phyloP scores from a whole-genome alignment of 2,888 invertebrate species.

The Petrophora chlorosata region DNA sequence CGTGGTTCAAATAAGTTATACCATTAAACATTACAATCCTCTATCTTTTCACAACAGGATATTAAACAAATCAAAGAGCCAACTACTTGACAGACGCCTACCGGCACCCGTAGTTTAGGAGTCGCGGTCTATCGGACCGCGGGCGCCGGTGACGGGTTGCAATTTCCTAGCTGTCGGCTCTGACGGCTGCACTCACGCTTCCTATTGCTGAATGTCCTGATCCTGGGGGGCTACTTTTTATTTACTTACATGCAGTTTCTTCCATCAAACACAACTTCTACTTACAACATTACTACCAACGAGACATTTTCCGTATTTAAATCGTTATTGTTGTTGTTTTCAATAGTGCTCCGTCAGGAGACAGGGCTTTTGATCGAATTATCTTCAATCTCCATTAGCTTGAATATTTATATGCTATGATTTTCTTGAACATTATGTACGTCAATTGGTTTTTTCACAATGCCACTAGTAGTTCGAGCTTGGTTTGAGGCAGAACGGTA shows the following conservation, averaged over 20 bases:
- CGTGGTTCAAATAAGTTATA: no score
- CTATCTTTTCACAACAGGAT: neutral
- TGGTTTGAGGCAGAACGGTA: no score
- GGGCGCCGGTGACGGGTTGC: slow-evolving; percentile 30
- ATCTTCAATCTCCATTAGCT: no score
- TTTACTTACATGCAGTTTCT: neutral
- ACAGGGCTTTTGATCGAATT: no score
- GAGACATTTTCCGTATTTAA: no score
- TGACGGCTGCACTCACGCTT: slow-evolving; percentile 13
- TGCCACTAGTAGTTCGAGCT: no score
- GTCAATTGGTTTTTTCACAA: no score
- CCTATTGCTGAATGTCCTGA: slow-evolving; percentile 24
- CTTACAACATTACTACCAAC: neutral
- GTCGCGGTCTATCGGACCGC: neutral
- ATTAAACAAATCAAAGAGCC: neutral
- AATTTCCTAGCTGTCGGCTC: slow-evolving; percentile 13
- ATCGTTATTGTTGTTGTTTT: no score
- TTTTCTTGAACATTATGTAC: no score
- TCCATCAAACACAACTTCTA: no score
- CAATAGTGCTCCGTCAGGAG: no score
- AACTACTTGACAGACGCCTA: slow-evolving; percentile 1
- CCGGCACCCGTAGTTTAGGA: neutral
- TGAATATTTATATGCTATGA: no score
- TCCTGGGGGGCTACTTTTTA: neutral
- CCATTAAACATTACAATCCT: neutral